Evolutionary conservation across 1,140 invertebrate genomes (phyloP).

Genomic region (Sarcophaga peregrina): DNA sequence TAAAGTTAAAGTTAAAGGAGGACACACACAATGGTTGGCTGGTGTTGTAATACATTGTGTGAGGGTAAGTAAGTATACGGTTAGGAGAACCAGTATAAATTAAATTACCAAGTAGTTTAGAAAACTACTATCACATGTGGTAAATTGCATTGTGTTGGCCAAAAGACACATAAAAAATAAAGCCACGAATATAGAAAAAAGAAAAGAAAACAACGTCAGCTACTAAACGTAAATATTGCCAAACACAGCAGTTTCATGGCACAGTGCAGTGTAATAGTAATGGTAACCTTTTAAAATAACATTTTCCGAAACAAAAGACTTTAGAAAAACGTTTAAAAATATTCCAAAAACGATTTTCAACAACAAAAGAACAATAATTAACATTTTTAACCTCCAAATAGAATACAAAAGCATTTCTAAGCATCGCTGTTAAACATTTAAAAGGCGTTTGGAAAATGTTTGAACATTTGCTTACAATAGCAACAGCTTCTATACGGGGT

Average conservation of each 20-base stretch:
- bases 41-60: not conserved
- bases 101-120: slow-evolving; percentile 22
- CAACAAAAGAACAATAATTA: no score
- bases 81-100: slow-evolving; percentile 17
- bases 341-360: no score
- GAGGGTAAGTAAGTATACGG: no score
- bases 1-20: slow-evolving; percentile 2
- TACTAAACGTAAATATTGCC: not conserved
- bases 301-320: no score
- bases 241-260: not conserved
- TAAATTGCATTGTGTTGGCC: slow-evolving; percentile 13
- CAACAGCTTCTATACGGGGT: not conserved
- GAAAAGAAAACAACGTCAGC: not conserved
- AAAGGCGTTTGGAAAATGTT: not conserved
- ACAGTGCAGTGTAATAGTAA: not conserved
- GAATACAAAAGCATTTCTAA: slow-evolving; percentile 1
- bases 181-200: no score
- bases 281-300: not conserved
- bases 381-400: not conserved
- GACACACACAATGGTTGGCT: not conserved
- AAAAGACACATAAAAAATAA: not conserved
- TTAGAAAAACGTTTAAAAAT: no score
- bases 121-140: not conserved
- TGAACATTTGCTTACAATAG: not conserved
- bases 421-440: not conserved